Evolutionary conservation across 2,888 invertebrate species (phyloP).

Genomic region (Synanthedon vespiformis): DNA sequence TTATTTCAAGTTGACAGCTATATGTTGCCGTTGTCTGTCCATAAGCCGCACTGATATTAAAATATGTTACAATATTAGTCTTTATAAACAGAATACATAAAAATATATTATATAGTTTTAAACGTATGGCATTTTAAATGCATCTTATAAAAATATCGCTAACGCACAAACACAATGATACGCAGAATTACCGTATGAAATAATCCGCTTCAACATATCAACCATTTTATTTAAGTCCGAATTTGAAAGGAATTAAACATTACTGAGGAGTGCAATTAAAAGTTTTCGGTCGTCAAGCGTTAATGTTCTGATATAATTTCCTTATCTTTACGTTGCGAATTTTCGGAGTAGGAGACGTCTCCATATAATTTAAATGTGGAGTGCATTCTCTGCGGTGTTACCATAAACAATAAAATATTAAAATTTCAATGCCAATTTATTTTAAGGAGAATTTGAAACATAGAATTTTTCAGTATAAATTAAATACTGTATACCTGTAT

Average conservation of each 20-base stretch:
- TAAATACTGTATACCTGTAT: no score
- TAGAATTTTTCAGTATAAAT: no score
- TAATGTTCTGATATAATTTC: constrained; percentile 20
- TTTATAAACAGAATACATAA: no score
- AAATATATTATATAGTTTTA: no score
- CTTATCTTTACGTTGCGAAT: constrained; percentile 6
- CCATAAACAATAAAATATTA: neutral
- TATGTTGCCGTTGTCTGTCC: no score
- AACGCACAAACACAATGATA: neutral
- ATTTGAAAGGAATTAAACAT: constrained; percentile 6
- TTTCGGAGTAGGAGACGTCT: constrained; percentile 3
- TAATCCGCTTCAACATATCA: neutral
- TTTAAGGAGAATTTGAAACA: no score
- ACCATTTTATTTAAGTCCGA: neutral
- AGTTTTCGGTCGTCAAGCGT: constrained; percentile 10
- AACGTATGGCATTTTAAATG: no score
- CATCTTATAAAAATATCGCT: no score
- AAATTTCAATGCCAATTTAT: no score
- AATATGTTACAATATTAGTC: no score
- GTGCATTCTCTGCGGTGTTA: constrained; percentile 7
- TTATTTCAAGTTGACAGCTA: no score
- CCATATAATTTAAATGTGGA: constrained; percentile 3
- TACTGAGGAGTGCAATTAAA: constrained; percentile 8
- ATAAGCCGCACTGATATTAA: no score
- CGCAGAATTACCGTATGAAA: neutral